Conservation (phyloP, 1,140 invertebrate genomes). For the Lepidurus apus region DNA sequence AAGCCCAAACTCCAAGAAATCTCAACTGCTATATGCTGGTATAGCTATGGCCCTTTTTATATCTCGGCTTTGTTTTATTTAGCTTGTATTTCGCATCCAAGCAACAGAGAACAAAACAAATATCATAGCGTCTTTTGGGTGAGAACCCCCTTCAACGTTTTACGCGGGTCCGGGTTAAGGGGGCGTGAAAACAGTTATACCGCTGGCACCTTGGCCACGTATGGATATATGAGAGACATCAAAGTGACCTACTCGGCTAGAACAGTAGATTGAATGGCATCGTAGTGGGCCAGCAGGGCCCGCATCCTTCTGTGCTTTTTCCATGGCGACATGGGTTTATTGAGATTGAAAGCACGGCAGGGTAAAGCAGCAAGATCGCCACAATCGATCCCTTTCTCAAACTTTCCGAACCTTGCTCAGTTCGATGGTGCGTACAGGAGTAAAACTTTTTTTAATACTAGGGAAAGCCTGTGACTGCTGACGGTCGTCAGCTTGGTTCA, state of each 20-base stretch:
- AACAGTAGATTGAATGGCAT: slow-evolving; percentile 5
- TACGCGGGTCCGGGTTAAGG: background rate
- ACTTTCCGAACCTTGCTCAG: background rate
- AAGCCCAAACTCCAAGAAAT: too few relatives aligned
- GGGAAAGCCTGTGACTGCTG: background rate
- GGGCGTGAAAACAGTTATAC: background rate
- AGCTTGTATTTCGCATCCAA: background rate
- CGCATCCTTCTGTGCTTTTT: background rate
- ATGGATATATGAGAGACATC: background rate
- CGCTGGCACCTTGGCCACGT: background rate
- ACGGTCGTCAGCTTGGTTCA: background rate
- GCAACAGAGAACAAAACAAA: background rate
- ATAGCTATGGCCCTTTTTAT: background rate
- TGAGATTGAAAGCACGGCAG: slow-evolving; percentile 2
- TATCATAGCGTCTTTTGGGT: background rate
- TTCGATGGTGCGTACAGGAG: background rate
- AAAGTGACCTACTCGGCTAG: slow-evolving; percentile 2
- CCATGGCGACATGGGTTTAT: background rate
- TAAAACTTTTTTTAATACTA: background rate
- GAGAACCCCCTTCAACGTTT: background rate
- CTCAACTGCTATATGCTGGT: too few relatives aligned
- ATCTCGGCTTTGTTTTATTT: background rate
- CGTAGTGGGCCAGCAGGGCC: background rate
- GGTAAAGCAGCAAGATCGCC: slow-evolving; percentile 3
- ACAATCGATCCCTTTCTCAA: slow-evolving; percentile 9